Evolutionary conservation across 2,113 vertebrate genomes (phyloP).

Genomic region (Xiphorhynchus elegans): DNA sequence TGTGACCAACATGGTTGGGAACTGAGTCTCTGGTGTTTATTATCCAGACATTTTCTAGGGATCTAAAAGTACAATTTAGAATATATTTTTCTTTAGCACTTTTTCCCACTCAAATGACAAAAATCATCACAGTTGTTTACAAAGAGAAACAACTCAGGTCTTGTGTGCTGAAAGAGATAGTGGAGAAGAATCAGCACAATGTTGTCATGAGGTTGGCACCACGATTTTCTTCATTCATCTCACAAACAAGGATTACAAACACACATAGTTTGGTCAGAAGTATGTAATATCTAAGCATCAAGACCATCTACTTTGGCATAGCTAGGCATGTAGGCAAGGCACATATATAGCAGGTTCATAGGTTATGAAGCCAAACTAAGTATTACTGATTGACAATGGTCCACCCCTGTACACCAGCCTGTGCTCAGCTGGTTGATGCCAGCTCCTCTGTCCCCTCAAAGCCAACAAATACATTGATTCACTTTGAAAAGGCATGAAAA

Average conservation of each 20-base stretch:
- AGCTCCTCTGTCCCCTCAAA: background rate
- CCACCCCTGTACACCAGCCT: fast-evolving
- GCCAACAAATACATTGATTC: background rate
- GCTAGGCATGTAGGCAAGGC: background rate
- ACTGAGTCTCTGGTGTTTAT: background rate
- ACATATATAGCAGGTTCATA: too few relatives aligned
- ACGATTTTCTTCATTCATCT: background rate
- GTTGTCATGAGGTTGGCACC: background rate
- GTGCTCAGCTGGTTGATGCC: background rate
- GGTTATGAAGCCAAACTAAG: background rate
- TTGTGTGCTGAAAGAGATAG: background rate
- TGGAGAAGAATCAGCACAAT: background rate
- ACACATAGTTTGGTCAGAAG: background rate
- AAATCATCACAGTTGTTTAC: background rate
- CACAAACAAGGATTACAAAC: background rate
- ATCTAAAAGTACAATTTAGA: background rate
- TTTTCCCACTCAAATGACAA: background rate
- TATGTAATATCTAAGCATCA: background rate
- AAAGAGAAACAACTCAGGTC: background rate
- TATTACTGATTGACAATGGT: background rate
- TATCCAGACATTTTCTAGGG: background rate
- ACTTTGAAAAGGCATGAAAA: background rate
- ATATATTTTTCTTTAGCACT: background rate
- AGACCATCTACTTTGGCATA: background rate
- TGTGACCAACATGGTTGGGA: background rate